Evolutionary conservation across 2,113 vertebrate species (phyloP), one percentile per base, ranked within the genome.

Genomic region (Pluvialis apricaria): DNA sequence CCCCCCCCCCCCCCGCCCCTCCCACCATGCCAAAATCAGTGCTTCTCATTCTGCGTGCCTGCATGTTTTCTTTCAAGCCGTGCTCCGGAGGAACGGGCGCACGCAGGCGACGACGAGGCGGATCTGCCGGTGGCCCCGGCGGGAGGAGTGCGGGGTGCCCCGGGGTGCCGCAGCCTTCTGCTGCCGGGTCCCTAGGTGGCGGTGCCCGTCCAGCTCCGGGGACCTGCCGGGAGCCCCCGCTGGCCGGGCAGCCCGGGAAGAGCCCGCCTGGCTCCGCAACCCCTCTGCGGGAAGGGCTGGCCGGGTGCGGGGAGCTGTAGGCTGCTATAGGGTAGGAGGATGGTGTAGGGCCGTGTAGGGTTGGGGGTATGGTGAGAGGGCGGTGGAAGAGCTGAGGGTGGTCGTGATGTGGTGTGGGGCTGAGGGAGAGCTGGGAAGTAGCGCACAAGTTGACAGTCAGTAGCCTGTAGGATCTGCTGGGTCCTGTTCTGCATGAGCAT

Each of bases 371-470:
- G n/a, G 28, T 3, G 49, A 34, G 32, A n/a, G 31, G 40, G 5
- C 2, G 15, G 36, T 28, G 78, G 47, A 21, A 31, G 45, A 51
- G 40, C 42, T 24, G 26, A 28, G 34, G 17, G 55, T 11, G 62
- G 45, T 7, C 6, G 6, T 28, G 49, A 6, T 13, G 61, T 15
- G 64, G 21, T 13, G n/a, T 12, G 54, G 31, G 38, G 21, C 44
- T 11, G 61, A 32, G 32, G 42, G 22, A 18, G 18, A 6, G n/a
- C 31, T 12, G 52, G 55, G 47, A 29, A 13, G 31, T 36, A 5
- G 8, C 2, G 2, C 21, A 1, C 11, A 12, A 15, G 13, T 21
- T 61, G 16, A 0, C 36, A 0, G 2, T 10, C 31, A 15, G 60
- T n/a, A 29, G 40, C 24, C 25, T 5, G 11, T 18, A 11, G 47